These are phyloP conservation scores for Charadrius vociferus DNA, from an alignment of 2,113 vertebrate species.

Conservation along the genomic window DNA sequence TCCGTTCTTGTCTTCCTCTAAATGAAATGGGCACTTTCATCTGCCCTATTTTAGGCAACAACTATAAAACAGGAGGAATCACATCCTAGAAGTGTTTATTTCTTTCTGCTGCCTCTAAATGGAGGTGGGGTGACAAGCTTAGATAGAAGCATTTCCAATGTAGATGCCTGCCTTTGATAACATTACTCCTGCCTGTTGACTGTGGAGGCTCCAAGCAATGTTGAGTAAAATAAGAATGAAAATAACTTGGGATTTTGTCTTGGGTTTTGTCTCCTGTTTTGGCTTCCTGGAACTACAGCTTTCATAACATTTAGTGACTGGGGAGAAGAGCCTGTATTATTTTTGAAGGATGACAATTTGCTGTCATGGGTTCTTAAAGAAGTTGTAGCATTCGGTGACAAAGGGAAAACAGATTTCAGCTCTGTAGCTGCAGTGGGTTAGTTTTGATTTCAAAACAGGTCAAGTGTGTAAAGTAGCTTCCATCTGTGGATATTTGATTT, in stretches of 20 bases:
- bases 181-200: neutral
- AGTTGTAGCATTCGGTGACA: neutral
- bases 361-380: neutral
- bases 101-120: neutral
- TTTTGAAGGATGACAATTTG: conserved; percentile 24
- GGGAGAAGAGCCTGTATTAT: neutral
- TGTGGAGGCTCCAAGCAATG: neutral
- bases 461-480: conserved; percentile 7
- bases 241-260: neutral
- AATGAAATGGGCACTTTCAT: neutral
- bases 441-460: conserved; percentile 16
- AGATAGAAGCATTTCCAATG: neutral
- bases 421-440: neutral
- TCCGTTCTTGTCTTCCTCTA: neutral
- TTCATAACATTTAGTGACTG: neutral
- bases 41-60: neutral
- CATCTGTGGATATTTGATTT: conserved; percentile 50
- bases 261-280: neutral
- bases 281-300: neutral
- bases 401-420: conserved; percentile 32
- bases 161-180: neutral
- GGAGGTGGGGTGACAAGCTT: neutral
- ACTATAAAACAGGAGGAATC: neutral
- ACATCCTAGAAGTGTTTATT: neutral
- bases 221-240: neutral